Conservation (phyloP, 2,797 vertebrate genomes). For the Decapterus maruadsi region DNA sequence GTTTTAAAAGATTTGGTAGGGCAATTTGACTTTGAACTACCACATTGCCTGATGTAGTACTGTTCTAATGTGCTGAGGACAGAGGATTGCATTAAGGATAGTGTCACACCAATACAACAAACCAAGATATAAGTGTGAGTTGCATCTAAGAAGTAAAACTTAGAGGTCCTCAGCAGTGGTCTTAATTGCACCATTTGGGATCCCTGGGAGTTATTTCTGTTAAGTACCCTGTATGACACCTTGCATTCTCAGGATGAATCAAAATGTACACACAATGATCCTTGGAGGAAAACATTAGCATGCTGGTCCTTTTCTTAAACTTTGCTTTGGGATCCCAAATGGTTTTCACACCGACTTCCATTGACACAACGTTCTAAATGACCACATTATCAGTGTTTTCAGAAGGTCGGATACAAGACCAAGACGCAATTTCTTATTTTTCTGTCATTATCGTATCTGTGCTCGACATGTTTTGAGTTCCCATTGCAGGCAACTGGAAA, state of each 20-base stretch:
- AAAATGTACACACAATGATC: constrained; percentile 2
- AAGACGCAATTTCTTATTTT: not conserved
- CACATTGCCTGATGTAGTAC: not conserved
- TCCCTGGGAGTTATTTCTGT: not conserved
- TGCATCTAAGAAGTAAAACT: not conserved
- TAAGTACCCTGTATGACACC: not conserved
- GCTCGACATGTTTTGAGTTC: constrained; percentile 18
- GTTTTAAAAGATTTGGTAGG: constrained; percentile 3
- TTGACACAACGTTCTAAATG: not conserved
- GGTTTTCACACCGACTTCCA: constrained; percentile 10
- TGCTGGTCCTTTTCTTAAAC: not conserved
- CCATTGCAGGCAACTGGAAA: constrained; percentile 28
- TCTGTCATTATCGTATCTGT: not conserved
- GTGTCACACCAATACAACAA: constrained; percentile 14
- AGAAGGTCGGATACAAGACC: not conserved
- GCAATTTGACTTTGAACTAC: not conserved
- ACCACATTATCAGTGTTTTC: constrained; percentile 4
- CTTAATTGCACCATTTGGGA: constrained; percentile 14
- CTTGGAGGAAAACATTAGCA: not conserved
- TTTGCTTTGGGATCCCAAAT: constrained; percentile 32
- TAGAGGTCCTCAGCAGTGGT: constrained; percentile 5
- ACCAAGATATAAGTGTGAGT: not conserved
- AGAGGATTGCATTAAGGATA: constrained; percentile 13
- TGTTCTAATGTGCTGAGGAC: constrained; percentile 34
- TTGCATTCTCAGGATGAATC: constrained; percentile 7